Evolutionary conservation across 1,140 invertebrate genomes (phyloP).

Genomic region (Coelopa frigida): DNA sequence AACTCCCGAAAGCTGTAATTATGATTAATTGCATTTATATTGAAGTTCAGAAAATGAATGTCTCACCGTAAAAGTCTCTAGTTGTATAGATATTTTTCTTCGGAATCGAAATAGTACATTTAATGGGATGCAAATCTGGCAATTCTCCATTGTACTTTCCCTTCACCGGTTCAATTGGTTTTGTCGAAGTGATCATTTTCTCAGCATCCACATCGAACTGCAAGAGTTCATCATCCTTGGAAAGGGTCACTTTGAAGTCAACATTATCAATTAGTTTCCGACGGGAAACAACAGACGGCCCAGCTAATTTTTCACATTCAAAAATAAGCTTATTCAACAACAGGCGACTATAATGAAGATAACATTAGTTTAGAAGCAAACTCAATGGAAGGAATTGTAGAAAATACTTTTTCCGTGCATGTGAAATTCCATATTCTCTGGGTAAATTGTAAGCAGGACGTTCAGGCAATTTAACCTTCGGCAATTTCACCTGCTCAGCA

Average conservation of each 20-base stretch:
- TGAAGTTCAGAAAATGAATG: constrained; percentile 4
- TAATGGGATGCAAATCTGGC: constrained; percentile 65
- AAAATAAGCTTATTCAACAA: constrained; percentile 62
- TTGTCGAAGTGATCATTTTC: constrained; percentile 56
- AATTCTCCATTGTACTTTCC: constrained; percentile 48
- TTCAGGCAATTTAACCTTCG: constrained; percentile 59
- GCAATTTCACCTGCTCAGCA: constrained; percentile 66
- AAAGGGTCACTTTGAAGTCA: constrained; percentile 49
- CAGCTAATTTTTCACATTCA: constrained; percentile 58
- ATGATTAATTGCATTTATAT: background rate
- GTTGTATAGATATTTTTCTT: constrained; percentile 57
- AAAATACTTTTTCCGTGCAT: constrained; percentile 59
- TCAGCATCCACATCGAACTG: constrained; percentile 58
- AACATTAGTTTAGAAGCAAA: no score
- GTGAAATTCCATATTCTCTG: constrained; percentile 63
- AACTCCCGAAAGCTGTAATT: constrained; percentile 49
- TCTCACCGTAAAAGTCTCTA: constrained; percentile 65
- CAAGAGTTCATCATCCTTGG: constrained; percentile 56
- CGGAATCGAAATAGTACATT: constrained; percentile 59
- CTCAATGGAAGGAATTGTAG: background rate
- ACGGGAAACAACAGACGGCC: constrained; percentile 47
- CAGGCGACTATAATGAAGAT: constrained; percentile 54
- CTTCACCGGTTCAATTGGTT: constrained; percentile 52
- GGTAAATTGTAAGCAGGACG: constrained; percentile 65
- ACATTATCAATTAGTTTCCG: constrained; percentile 54